Evolutionary conservation across 2,113 vertebrate genomes (phyloP).

Genomic region (Trichechus manatus): DNA sequence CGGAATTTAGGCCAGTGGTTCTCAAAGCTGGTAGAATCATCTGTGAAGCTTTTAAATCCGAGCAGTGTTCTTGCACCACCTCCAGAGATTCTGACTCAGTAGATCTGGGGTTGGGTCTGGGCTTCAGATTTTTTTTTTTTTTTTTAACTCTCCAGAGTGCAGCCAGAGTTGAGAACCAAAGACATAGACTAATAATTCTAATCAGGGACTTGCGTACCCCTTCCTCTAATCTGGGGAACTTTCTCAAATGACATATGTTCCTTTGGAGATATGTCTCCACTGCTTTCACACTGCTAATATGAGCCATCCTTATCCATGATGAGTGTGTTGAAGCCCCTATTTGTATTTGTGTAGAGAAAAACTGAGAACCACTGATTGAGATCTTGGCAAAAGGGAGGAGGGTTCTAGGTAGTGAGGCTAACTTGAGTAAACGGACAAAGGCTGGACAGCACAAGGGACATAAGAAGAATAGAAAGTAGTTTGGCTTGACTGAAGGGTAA

Average conservation of each 20-base stretch:
- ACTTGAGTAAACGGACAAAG: background rate
- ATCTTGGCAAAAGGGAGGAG: background rate
- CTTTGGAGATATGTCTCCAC: background rate
- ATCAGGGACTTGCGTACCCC: background rate
- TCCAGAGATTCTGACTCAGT: background rate
- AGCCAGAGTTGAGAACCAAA: background rate
- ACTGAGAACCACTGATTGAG: background rate
- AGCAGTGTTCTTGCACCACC: background rate
- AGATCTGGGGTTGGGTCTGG: background rate
- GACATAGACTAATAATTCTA: background rate
- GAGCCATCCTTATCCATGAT: fast-evolving
- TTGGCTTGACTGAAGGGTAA: background rate
- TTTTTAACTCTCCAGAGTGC: background rate
- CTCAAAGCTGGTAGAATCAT: background rate
- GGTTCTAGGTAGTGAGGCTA: background rate
- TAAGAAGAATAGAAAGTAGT: background rate
- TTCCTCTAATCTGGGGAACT: background rate
- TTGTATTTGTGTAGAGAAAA: background rate
- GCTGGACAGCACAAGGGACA: background rate
- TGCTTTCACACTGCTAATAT: background rate
- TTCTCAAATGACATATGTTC: background rate
- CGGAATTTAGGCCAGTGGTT: too few species aligned
- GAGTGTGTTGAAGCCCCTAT: background rate
- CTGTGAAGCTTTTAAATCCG: background rate
- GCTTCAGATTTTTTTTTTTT: background rate